phyloP scores from a whole-genome alignment of 2,797 vertebrate species.

The Ataeniobius toweri region DNA sequence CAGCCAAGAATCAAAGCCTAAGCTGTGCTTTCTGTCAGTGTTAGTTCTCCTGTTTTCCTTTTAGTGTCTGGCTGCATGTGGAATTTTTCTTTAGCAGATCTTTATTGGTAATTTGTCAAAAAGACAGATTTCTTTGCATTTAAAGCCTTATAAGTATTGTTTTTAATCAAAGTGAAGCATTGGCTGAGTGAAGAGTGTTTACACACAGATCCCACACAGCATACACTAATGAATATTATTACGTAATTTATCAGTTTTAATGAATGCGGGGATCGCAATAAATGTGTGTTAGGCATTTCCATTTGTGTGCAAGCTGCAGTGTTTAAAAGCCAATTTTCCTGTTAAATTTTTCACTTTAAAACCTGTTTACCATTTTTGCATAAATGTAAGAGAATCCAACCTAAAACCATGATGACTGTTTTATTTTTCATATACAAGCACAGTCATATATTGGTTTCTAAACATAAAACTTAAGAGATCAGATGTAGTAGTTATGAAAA shows the following conservation, averaged over 20 bases:
- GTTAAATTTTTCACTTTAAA: not conserved
- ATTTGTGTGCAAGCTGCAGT: not conserved
- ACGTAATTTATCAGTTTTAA: not conserved
- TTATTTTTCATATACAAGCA: not conserved
- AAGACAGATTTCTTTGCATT: not conserved
- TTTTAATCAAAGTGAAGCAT: not conserved
- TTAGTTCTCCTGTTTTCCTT: not conserved
- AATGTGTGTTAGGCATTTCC: not conserved
- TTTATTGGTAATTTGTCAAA: not conserved
- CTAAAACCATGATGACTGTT: not conserved
- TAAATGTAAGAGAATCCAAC: not conserved
- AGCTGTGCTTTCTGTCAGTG: not conserved
- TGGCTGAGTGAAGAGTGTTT: not conserved
- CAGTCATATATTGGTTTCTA: not conserved
- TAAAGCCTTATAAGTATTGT: not conserved
- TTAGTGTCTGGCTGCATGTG: not conserved
- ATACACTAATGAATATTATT: not conserved
- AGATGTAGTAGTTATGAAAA: not conserved
- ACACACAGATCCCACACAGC: not conserved
- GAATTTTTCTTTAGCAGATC: not conserved
- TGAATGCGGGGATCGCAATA: no score
- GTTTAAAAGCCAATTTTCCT: not conserved
- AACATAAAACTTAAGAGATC: not conserved
- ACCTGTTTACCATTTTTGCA: not conserved
- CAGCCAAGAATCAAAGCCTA: constrained; percentile 22